Percentiles rank a stretch among this genome's conserved stretches.
Conservation (phyloP, 2,797 vertebrate genomes). For the Falco concolor region DNA sequence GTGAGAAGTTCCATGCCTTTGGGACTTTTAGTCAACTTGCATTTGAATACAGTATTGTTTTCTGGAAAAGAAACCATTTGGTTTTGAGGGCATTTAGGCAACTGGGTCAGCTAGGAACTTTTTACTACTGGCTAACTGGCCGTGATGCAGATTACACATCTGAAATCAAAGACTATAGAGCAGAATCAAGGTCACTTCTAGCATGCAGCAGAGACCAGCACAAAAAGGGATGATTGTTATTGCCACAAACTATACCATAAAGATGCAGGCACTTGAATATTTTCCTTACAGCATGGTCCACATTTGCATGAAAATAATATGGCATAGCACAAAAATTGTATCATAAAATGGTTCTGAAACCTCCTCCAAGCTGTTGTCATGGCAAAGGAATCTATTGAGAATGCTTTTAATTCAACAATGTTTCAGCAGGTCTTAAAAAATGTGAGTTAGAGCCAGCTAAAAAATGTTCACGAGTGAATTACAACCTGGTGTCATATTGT, state of each 20-base stretch:
- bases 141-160: not conserved
- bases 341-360: not conserved
- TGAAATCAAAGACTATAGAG: not conserved
- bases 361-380: conserved; percentile 10
- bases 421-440: not conserved
- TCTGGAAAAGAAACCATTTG: not conserved
- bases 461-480: not conserved
- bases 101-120: not conserved
- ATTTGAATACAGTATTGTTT: not conserved
- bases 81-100: not conserved
- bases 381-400: conserved; percentile 10
- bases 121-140: not conserved
- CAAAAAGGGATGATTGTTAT: not conserved
- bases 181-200: not conserved
- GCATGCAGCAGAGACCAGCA: not conserved
- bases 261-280: not conserved
- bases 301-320: not conserved
- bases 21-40: not conserved
- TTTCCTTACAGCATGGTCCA: not conserved
- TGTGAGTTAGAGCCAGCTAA: not conserved
- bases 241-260: not conserved
- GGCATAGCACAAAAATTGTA: not conserved
- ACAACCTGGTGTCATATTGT: not conserved
- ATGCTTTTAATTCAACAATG: not conserved
- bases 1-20: not conserved